A percentile compares a stretch with the other conserved stretches of the same genome.
Evolutionary conservation across 2,797 vertebrate species (phyloP).

Genomic region (Petrocephalus sullivani): DNA sequence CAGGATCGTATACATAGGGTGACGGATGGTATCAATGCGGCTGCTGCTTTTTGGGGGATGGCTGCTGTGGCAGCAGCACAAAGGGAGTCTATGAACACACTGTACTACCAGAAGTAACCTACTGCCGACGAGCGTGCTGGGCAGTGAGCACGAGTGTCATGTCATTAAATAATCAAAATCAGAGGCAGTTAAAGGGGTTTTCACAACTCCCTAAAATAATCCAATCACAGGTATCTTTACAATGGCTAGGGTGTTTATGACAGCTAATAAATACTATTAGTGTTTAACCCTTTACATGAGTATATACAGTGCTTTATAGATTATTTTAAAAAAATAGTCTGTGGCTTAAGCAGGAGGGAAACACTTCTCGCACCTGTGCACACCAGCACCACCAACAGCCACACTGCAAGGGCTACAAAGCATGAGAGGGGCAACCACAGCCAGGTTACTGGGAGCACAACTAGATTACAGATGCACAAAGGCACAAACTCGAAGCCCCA

Average conservation of each 20-base stretch:
- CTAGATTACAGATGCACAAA: neutral
- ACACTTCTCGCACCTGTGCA: neutral
- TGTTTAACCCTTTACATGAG: conserved; percentile 12
- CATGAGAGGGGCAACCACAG: neutral
- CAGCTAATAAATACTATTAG: conserved; percentile 24
- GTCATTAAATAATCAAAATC: neutral
- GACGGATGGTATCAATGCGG: neutral
- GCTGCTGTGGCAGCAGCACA: neutral
- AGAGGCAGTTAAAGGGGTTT: neutral
- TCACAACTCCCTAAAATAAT: neutral
- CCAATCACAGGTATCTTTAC: neutral
- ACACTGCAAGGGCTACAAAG: neutral
- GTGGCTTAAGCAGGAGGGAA: neutral
- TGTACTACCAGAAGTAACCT: neutral
- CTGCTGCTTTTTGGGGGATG: neutral
- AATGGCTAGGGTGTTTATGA: neutral
- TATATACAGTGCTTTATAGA: conserved; percentile 18
- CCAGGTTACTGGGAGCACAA: neutral
- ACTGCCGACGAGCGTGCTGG: neutral
- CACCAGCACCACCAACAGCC: neutral
- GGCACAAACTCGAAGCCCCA: neutral
- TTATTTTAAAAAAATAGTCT: neutral
- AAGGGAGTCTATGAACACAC: neutral
- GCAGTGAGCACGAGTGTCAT: neutral
- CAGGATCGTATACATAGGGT: neutral